Evolutionary conservation across 1,140 invertebrate genomes (phyloP).

Genomic region (Scaptomyza hsui): DNA sequence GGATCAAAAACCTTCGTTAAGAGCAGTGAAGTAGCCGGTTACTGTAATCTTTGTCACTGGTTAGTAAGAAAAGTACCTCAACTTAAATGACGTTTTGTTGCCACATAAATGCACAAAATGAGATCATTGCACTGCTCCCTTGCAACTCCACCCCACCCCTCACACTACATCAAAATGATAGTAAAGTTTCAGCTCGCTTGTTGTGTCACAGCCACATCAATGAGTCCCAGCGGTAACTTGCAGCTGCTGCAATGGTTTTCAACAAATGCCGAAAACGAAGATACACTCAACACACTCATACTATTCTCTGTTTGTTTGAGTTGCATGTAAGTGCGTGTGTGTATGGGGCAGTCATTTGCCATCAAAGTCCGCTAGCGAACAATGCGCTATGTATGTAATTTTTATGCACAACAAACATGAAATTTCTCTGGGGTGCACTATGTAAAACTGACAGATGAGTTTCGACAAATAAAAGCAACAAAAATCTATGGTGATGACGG

Average conservation of each 20-base stretch:
- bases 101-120: constrained; percentile 57
- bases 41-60: not conserved
- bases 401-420: constrained; percentile 77
- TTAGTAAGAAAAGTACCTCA: constrained; percentile 3
- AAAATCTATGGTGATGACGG: constrained; percentile 48
- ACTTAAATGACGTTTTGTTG: constrained; percentile 10
- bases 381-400: constrained; percentile 76
- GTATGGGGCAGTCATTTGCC: constrained; percentile 58
- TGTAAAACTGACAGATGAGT: constrained; percentile 80
- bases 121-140: constrained; percentile 57
- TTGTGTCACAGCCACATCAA: constrained; percentile 76
- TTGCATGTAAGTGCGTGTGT: constrained; percentile 20
- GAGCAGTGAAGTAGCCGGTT: not conserved
- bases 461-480: constrained; percentile 40
- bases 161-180: constrained; percentile 28
- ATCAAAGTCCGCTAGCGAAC: constrained; percentile 74
- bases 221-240: constrained; percentile 61
- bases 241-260: constrained; percentile 56
- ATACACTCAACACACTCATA: constrained; percentile 36
- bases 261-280: constrained; percentile 77
- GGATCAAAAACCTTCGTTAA: not conserved
- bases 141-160: not conserved
- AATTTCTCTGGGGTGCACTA: constrained; percentile 78
- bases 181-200: constrained; percentile 54
- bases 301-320: not conserved